phyloP scores from a whole-genome alignment of 1,140 invertebrate species.

The Tetragonula clypearis region DNA sequence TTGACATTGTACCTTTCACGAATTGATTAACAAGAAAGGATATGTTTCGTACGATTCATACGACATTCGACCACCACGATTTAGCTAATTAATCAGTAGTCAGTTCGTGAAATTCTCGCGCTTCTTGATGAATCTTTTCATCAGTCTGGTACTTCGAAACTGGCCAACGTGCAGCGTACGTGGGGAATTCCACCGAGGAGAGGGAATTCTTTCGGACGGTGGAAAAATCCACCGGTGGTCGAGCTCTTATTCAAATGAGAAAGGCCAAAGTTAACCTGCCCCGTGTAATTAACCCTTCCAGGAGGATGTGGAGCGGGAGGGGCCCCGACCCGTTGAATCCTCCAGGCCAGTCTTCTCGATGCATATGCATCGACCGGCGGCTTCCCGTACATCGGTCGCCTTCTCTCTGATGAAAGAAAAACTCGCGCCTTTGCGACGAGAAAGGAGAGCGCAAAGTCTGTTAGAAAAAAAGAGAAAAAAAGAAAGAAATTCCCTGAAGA shows the following conservation, averaged over 20 bases:
- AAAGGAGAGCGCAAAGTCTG: not conserved
- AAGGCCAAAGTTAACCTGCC: slow-evolving; percentile 5
- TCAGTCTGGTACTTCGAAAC: not conserved
- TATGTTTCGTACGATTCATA: too few relatives aligned
- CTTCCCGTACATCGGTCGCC: not conserved
- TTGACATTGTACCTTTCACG: too few relatives aligned
- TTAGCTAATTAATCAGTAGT: too few relatives aligned
- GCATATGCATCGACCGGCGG: not conserved
- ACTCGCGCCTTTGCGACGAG: not conserved
- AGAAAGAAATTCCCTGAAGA: not conserved
- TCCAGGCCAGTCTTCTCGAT: not conserved
- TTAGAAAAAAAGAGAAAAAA: not conserved
- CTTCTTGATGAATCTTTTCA: slow-evolving; percentile 24
- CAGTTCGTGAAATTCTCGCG: too few relatives aligned
- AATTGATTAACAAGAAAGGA: too few relatives aligned
- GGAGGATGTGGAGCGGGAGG: not conserved
- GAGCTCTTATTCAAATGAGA: slow-evolving; percentile 18
- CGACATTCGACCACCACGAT: too few relatives aligned
- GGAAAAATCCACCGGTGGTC: slow-evolving; percentile 3
- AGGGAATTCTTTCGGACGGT: not conserved
- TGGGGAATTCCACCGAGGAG: not conserved
- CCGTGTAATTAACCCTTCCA: slow-evolving; percentile 48
- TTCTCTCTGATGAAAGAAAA: not conserved
- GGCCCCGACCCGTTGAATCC: not conserved
- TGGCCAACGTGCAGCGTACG: not conserved